phyloP scores from a whole-genome alignment of 1,140 invertebrate genomes.

The Cherax destructor region DNA sequence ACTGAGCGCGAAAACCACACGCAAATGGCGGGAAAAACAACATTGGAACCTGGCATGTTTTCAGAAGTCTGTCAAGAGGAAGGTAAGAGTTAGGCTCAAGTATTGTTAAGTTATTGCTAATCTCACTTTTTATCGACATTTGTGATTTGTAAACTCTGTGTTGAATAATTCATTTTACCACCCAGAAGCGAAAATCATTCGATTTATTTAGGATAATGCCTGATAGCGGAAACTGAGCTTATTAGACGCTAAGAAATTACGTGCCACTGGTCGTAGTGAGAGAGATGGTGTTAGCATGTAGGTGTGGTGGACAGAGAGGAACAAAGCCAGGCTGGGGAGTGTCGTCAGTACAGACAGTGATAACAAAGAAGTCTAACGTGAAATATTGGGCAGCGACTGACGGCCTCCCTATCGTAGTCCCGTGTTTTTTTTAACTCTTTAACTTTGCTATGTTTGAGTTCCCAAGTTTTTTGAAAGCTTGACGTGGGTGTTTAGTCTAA shows the following conservation, averaged over 20 bases:
- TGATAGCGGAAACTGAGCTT: background rate
- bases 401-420: constrained; percentile 25
- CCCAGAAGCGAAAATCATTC: background rate
- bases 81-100: constrained; percentile 33
- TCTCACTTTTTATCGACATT: constrained; percentile 45
- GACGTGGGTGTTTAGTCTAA: constrained; percentile 52
- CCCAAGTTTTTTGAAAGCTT: background rate
- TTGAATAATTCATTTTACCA: constrained; percentile 57
- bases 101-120: constrained; percentile 68
- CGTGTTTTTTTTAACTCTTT: constrained; percentile 25
- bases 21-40: constrained; percentile 68
- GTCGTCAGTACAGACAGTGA: background rate
- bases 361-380: constrained; percentile 26
- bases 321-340: background rate
- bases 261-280: background rate
- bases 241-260: background rate
- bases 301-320: background rate
- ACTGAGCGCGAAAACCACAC: constrained; percentile 66
- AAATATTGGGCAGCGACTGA: constrained; percentile 17
- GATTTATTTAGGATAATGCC: constrained; percentile 12
- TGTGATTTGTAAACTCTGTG: constrained; percentile 53
- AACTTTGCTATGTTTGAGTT: constrained; percentile 20
- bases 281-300: background rate
- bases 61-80: constrained; percentile 62
- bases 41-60: constrained; percentile 66